These are phyloP conservation scores for Pipistrellus nathusii DNA, from an alignment of 2,797 vertebrate species.

Conservation along the genomic window DNA sequence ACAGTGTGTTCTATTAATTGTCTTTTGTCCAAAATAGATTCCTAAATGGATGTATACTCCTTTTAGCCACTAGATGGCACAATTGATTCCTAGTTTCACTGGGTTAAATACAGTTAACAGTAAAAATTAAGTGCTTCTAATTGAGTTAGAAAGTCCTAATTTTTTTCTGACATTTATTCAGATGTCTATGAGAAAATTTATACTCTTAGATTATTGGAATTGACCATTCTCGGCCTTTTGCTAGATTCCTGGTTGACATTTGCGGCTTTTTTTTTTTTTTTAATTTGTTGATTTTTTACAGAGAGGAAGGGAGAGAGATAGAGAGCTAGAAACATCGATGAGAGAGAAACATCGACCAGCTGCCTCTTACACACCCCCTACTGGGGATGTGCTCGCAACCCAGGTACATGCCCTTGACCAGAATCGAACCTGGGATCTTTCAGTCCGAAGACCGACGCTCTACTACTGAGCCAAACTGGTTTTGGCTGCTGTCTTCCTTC, in stretches of 20 bases:
- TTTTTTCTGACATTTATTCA: constrained; percentile 46
- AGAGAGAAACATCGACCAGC: no score
- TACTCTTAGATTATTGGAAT: constrained; percentile 12
- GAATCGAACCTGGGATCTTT: no score
- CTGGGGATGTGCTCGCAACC: no score
- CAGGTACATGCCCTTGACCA: no score
- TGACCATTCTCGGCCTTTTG: background rate
- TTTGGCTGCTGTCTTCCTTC: background rate
- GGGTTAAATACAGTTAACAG: background rate
- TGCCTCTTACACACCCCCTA: no score
- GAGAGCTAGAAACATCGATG: no score
- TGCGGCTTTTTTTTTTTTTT: background rate
- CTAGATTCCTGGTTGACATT: background rate
- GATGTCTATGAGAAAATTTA: constrained; percentile 34
- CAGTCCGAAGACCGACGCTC: no score
- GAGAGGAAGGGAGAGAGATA: no score
- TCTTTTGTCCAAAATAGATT: background rate
- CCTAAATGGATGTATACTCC: background rate
- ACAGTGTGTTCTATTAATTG: background rate
- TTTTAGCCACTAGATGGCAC: constrained; percentile 73
- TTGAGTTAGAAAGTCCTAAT: constrained; percentile 52
- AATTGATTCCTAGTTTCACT: constrained; percentile 54
- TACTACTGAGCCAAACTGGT: no score
- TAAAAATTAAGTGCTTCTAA: background rate
- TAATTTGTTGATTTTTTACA: no score